phyloP scores from a whole-genome alignment of 2,797 vertebrate genomes.

The Myotis pilosus region DNA sequence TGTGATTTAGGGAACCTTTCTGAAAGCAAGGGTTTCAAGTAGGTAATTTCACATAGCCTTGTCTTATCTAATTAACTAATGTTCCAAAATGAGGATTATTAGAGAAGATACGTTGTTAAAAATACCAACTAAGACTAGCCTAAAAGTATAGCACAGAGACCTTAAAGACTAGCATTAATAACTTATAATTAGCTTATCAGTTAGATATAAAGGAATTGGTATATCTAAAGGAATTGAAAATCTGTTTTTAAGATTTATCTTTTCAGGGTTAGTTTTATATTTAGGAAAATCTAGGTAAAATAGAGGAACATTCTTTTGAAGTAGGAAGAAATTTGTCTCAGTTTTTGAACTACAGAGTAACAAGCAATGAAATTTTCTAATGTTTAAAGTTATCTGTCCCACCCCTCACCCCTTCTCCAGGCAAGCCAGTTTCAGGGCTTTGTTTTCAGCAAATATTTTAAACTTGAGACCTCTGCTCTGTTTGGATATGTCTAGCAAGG shows the following conservation, averaged over 20 bases:
- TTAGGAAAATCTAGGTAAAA: slow-evolving; percentile 13
- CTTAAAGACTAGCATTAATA: not conserved
- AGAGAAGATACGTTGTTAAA: slow-evolving; percentile 17
- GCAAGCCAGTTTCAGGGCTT: not conserved
- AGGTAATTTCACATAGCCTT: not conserved
- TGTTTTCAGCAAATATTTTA: not conserved
- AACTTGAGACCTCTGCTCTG: not conserved
- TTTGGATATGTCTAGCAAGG: not conserved
- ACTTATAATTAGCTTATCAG: not conserved
- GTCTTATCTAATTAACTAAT: not conserved
- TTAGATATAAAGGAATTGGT: not conserved
- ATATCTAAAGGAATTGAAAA: not conserved
- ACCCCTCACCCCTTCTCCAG: not conserved
- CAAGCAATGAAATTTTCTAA: not conserved
- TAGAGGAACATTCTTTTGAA: not conserved
- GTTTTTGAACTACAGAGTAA: not conserved
- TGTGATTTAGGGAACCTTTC: not conserved
- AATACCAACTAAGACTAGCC: not conserved
- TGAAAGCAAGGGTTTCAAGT: not conserved
- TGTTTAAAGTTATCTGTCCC: not conserved
- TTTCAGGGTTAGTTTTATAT: slow-evolving; percentile 26
- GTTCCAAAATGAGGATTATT: not conserved
- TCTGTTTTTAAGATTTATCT: not conserved
- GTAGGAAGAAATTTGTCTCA: not conserved
- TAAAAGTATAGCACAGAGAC: not conserved